These are phyloP conservation scores for Hydrolagus colliei DNA, from an alignment of 2,797 vertebrate species.

Conservation along the genomic window DNA sequence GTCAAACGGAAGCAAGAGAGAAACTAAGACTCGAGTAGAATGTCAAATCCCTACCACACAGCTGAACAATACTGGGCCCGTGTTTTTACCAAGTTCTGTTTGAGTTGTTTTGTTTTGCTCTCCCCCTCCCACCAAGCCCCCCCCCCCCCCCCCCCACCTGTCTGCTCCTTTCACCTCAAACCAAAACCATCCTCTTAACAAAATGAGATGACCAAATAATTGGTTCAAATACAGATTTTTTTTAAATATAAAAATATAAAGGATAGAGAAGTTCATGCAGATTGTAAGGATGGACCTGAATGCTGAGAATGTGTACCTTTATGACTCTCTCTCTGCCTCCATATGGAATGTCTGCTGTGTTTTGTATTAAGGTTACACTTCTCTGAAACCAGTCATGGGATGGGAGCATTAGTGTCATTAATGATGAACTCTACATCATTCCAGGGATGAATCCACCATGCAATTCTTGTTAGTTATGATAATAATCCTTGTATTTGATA, in stretches of 20 bases:
- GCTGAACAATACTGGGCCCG: slow-evolving; percentile 25
- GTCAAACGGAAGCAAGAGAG: slow-evolving; percentile 28
- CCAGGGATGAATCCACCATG: slow-evolving; percentile 25
- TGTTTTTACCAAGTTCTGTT: no score
- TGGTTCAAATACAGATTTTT: slow-evolving; percentile 19
- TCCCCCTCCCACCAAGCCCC: not conserved
- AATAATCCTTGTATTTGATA: no score
- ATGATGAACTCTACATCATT: not conserved
- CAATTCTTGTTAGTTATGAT: no score
- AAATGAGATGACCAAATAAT: slow-evolving; percentile 28
- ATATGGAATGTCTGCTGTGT: slow-evolving; percentile 27
- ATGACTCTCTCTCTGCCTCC: slow-evolving; percentile 29
- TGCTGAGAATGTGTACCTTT: slow-evolving; percentile 24
- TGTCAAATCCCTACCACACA: slow-evolving; percentile 26
- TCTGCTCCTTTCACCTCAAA: not conserved
- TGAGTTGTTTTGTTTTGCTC: not conserved
- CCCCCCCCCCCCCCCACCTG: no score
- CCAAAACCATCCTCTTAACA: slow-evolving; percentile 6
- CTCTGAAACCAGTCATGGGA: slow-evolving; percentile 31
- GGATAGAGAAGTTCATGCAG: slow-evolving; percentile 21
- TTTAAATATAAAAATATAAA: not conserved
- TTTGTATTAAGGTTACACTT: slow-evolving; percentile 30
- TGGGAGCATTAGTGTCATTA: slow-evolving; percentile 27
- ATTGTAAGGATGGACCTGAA: slow-evolving; percentile 22
- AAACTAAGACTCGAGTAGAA: slow-evolving; percentile 24